phyloP scores from a whole-genome alignment of 30 jellyfish, hydroid and myxozoan species.

The Cassiopea xamachana region DNA sequence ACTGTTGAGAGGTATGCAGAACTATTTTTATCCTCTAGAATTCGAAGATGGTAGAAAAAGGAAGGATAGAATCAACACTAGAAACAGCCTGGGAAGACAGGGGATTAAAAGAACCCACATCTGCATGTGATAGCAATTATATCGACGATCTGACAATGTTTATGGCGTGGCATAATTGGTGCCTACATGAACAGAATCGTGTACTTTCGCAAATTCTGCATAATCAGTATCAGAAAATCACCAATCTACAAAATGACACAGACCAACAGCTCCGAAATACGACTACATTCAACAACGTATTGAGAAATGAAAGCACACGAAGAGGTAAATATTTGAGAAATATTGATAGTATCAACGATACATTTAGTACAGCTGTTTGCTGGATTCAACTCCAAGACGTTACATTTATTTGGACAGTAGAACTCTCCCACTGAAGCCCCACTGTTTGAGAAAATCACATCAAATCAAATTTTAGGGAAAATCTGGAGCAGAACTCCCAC shows the following conservation, averaged over 20 bases:
- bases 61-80: no score
- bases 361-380: no score
- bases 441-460: no score
- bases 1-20: no score
- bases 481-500: no score
- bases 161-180: conserved; percentile 94
- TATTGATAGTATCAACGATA: no score
- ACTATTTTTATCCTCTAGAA: no score
- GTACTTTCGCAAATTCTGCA: conserved; percentile 20
- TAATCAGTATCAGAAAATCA: conserved; percentile 13
- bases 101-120: background rate
- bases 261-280: background rate
- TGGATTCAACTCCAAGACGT: no score
- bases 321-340: background rate
- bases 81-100: background rate
- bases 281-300: background rate
- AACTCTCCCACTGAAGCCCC: no score
- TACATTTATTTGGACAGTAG: no score
- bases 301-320: background rate
- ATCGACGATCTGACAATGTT: conserved; percentile 79
- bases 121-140: background rate
- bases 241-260: background rate
- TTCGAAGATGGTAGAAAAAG: no score
- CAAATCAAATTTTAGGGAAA: no score
- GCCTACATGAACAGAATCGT: conserved; percentile 38